A percentile compares a stretch with the other conserved stretches of the same genome.
Conservation (phyloP, 1,140 invertebrate species). For the Globodera ellingtonae region DNA sequence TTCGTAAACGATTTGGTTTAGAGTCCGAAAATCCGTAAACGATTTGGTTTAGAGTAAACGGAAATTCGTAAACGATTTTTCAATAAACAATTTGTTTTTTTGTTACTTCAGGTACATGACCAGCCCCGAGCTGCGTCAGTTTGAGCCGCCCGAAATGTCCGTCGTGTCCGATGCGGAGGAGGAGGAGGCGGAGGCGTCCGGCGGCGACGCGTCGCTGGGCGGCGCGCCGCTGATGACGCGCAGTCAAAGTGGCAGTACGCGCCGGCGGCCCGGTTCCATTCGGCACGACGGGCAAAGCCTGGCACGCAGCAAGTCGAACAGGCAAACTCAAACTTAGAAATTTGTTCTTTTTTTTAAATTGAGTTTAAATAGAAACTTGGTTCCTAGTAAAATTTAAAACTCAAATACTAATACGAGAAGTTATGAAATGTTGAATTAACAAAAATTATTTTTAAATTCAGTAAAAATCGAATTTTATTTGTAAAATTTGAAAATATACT, state of each 20-base stretch:
- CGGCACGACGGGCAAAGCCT: not conserved
- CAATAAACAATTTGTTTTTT: no score
- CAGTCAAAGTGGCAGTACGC: not conserved
- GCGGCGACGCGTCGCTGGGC: not conserved
- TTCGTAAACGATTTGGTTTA: not conserved
- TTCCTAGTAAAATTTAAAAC: no score
- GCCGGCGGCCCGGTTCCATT: not conserved
- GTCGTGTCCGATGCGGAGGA: no score
- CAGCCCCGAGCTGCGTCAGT: not conserved
- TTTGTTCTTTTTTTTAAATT: no score
- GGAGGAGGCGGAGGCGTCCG: no score
- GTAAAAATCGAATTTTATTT: no score
- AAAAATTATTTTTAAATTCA: no score
- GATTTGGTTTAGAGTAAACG: not conserved
- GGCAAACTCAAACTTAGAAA: not conserved
- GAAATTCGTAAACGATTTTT: not conserved
- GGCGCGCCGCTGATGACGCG: conserved; percentile 2
- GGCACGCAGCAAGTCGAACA: not conserved
- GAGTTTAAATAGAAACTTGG: no score
- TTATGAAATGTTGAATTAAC: no score
- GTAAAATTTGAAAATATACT: no score
- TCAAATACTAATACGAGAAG: no score
- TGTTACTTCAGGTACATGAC: not conserved
- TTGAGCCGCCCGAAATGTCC: not conserved
- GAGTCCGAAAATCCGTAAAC: not conserved